Evolutionary conservation across 1,140 invertebrate species (phyloP), one percentile per base, ranked within the genome.

Genomic region (Penaeus vannamei): DNA sequence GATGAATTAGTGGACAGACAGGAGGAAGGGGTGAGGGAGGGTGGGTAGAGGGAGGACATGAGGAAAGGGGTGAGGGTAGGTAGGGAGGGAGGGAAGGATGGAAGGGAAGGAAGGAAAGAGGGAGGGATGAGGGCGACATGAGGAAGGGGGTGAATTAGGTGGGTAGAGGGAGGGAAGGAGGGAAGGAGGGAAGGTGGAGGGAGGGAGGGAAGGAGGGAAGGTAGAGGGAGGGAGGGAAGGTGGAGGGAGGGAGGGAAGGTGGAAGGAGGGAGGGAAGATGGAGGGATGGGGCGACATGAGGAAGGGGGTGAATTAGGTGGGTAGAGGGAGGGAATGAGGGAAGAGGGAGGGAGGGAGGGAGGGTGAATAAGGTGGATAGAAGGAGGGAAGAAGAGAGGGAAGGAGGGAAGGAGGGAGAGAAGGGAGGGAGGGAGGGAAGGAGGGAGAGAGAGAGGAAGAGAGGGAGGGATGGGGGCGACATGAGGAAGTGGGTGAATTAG

Each of bases 251-350:
- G 36, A 23, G 59, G 77, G 36, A 32, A 36, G 32, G 59, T 36
- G 36, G 77, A 79, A 32, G 59, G 77, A 79, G 77, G 36, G 77
- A 79, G 77, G 36, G 77, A 79, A 32, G 36, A 17, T 32, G 77
- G 12, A 3, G 12, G 72, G 26, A 12, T 4, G 22, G 26, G 26
- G 26, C 3, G 36, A n/a, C 7, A 32, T 36, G 36, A 82, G 80
- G n/a, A 42, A 82, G 80, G n/a, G 80, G n/a, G 80, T 53, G 80
- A 53, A 42, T 53, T 32, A 82, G 80, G 53, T 32, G 53, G 80
- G 53, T 32, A 82, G 80, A 82, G 80, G 53, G 80, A 82, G 80
- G 53, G 80, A 82, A 36, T 46, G 80, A 46, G 80, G 53, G 80
- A 46, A 53, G 53, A 36, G 19, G 53, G 46, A 36, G 26, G 53